phyloP scores from a whole-genome alignment of 2,113 vertebrate genomes.

The Lanius ludovicianus region DNA sequence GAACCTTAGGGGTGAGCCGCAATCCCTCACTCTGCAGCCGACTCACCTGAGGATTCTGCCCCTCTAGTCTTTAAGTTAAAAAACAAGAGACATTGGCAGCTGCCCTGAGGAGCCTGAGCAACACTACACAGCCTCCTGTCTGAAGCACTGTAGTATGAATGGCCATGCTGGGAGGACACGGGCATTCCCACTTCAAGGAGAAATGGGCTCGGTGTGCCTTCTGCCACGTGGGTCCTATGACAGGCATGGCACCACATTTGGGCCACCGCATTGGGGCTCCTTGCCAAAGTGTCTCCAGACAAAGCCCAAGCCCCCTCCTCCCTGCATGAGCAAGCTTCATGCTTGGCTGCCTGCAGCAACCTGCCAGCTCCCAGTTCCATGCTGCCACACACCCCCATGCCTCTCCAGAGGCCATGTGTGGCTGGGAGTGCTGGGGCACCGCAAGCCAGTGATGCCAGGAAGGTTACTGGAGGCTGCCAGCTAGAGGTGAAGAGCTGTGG shows the following conservation, averaged over 20 bases:
- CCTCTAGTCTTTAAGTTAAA: not conserved
- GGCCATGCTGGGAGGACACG: not conserved
- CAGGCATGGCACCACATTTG: rapidly evolving
- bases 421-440: not conserved
- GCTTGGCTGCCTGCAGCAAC: not conserved
- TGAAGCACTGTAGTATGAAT: not conserved
- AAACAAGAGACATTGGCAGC: rapidly evolving
- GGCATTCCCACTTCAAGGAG: not conserved
- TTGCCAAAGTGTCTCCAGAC: rapidly evolving
- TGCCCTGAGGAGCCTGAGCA: not conserved
- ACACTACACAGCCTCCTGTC: not conserved
- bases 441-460: not conserved
- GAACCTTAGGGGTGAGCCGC: not conserved
- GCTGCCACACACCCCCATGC: rapidly evolving
- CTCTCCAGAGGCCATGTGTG: not conserved
- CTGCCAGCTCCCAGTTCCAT: not conserved
- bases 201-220: rapidly evolving
- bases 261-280: rapidly evolving
- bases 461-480: not conserved
- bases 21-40: not conserved
- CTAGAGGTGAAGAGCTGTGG: not conserved
- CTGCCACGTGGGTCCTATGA: not conserved
- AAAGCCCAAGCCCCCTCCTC: not conserved
- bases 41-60: rapidly evolving
- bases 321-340: rapidly evolving